Conservation (phyloP, 2,888 invertebrate genomes). For the Agrenia bidenticulata region DNA sequence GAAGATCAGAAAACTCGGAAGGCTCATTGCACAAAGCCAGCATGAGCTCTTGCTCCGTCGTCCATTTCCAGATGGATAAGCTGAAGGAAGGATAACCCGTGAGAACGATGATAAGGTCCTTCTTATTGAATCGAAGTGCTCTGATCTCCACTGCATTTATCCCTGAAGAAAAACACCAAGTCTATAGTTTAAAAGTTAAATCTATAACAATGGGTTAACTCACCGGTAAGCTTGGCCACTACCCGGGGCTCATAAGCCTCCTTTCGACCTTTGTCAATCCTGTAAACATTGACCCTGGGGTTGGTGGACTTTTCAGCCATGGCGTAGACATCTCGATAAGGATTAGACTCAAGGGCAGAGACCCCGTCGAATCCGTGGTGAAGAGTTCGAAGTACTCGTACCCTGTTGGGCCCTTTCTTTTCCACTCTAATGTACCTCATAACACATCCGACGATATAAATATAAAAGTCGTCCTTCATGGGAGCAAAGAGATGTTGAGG, state of each 20-base stretch:
- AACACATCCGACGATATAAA: conserved; percentile 29
- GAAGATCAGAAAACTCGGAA: conserved; percentile 31
- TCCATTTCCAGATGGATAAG: conserved; percentile 43
- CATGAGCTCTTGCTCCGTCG: conserved; percentile 37
- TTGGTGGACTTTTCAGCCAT: conserved; percentile 42
- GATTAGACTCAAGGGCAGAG: conserved; percentile 38
- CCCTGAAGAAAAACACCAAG: no score
- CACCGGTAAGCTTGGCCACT: conserved; percentile 28
- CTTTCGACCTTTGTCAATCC: conserved; percentile 31
- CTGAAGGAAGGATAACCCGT: conserved; percentile 44
- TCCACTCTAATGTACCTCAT: conserved; percentile 33
- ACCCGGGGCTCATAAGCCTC: conserved; percentile 6
- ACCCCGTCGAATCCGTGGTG: conserved; percentile 43
- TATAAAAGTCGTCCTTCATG: conserved; percentile 24
- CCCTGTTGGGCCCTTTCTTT: conserved; percentile 14
- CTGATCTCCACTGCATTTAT: conserved; percentile 37
- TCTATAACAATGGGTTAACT: no score
- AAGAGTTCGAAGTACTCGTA: conserved; percentile 35
- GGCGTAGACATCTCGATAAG: conserved; percentile 36
- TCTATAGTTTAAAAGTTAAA: conserved; percentile 8
- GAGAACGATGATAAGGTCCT: conserved; percentile 41
- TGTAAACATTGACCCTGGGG: conserved; percentile 35
- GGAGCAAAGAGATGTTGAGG: conserved; percentile 22
- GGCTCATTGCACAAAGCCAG: conserved; percentile 29
- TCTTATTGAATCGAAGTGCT: conserved; percentile 37